phyloP scores from a whole-genome alignment of 2,888 invertebrate species.

The Cephus sareptanus region DNA sequence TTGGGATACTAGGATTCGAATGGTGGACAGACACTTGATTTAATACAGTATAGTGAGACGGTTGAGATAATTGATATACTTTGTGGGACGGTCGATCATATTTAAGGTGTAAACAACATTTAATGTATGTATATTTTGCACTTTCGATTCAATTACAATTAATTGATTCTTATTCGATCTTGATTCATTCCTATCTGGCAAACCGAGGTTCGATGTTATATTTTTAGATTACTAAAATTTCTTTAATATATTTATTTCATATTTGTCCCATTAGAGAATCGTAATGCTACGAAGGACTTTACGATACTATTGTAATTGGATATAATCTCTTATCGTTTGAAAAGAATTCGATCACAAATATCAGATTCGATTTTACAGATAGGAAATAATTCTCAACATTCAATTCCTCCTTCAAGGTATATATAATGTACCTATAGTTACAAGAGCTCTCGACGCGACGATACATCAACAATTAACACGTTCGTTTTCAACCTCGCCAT shows the following conservation, averaged over 20 bases:
- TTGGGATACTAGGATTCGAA: not conserved
- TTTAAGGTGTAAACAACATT: slow-evolving; percentile 47
- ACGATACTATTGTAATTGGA: not conserved
- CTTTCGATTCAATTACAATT: slow-evolving; percentile 57
- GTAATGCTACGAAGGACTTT: not conserved
- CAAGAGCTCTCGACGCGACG: slow-evolving; percentile 33
- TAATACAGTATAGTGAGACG: not conserved
- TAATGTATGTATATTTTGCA: slow-evolving; percentile 60
- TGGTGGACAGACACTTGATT: not conserved
- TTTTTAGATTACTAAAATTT: not conserved
- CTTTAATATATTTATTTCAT: not conserved
- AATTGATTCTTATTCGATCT: slow-evolving; percentile 41
- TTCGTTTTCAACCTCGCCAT: slow-evolving; percentile 11
- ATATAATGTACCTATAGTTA: not conserved
- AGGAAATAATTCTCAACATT: not conserved
- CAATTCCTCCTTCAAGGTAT: not conserved
- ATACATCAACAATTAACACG: slow-evolving; percentile 46
- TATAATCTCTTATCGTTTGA: not conserved
- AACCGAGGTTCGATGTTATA: not conserved
- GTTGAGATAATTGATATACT: not conserved
- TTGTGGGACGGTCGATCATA: not conserved
- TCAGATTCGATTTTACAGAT: not conserved
- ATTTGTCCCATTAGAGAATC: not conserved
- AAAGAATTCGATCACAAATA: not conserved
- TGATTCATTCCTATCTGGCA: slow-evolving; percentile 3